Percentiles rank a stretch among this genome's conserved stretches.
These are phyloP conservation scores for Sycophaga agraensis DNA, from an alignment of 1,140 invertebrate genomes.

Conservation along the genomic window DNA sequence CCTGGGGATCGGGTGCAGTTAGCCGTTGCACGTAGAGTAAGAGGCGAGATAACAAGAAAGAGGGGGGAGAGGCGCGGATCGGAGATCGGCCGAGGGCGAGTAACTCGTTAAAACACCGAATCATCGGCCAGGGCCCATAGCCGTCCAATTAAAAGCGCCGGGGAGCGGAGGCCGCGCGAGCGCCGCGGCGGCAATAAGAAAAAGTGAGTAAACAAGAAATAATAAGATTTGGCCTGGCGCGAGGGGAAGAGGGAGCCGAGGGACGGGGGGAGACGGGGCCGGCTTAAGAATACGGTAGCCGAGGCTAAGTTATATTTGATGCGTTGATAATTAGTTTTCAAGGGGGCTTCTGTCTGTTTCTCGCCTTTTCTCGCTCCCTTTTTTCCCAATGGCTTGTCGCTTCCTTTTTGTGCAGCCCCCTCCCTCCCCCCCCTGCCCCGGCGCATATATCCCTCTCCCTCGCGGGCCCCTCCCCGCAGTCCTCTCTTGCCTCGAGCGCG, in stretches of 20 bases:
- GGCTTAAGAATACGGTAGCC: slow-evolving; percentile 55
- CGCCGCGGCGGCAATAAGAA: slow-evolving; percentile 38
- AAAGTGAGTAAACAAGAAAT: slow-evolving; percentile 46
- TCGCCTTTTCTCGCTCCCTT: slow-evolving; percentile 11
- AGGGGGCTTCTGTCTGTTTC: slow-evolving; percentile 30
- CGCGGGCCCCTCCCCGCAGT: not conserved
- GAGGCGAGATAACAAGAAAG: not conserved
- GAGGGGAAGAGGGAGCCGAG: not conserved
- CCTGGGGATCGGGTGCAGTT: not conserved
- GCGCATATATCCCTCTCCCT: not conserved
- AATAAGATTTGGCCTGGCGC: slow-evolving; percentile 34
- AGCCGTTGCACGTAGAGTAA: not conserved
- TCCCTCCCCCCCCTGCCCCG: not conserved
- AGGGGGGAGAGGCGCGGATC: too few species aligned
- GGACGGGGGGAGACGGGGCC: slow-evolving; percentile 11
- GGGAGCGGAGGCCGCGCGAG: slow-evolving; percentile 18
- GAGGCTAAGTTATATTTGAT: slow-evolving; percentile 57
- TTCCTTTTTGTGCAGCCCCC: slow-evolving; percentile 7
- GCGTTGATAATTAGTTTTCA: slow-evolving; percentile 57
- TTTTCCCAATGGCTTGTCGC: slow-evolving; percentile 16
- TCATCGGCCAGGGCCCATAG: slow-evolving; percentile 36
- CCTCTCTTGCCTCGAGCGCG: not conserved
- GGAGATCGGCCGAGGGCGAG: slow-evolving; percentile 7
- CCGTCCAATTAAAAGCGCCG: slow-evolving; percentile 46
- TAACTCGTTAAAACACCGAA: slow-evolving; percentile 39